Percentiles rank a stretch among this genome's conserved stretches.
Evolutionary conservation across 1,140 invertebrate genomes (phyloP).

Genomic region (Drosophila lacteicornis): DNA sequence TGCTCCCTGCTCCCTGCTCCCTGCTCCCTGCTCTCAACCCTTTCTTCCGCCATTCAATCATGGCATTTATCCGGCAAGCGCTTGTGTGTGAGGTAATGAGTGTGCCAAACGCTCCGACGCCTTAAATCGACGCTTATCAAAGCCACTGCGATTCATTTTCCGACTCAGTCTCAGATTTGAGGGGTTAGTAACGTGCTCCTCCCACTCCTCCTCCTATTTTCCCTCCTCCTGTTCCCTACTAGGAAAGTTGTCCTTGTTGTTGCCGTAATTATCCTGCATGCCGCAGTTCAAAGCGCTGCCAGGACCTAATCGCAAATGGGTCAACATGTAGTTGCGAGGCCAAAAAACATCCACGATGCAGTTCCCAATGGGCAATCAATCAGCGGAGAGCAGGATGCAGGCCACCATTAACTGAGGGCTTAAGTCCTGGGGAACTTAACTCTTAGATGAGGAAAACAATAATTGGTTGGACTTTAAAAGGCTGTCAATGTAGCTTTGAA

Average conservation of each 20-base stretch:
- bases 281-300: conserved; percentile 12
- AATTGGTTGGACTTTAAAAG: background rate
- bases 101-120: conserved; percentile 56
- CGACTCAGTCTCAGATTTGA: conserved; percentile 8
- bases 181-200: background rate
- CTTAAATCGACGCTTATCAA: conserved; percentile 67
- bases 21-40: background rate
- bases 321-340: conserved; percentile 9
- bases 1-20: no score
- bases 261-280: conserved; percentile 30
- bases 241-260: background rate
- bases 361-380: conserved; percentile 27
- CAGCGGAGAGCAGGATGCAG: background rate
- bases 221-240: background rate
- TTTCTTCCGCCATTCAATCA: conserved; percentile 60
- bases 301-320: conserved; percentile 28
- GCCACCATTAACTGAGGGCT: background rate
- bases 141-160: conserved; percentile 36
- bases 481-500: no score
- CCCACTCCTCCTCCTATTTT: background rate
- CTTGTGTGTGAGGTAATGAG: conserved; percentile 50
- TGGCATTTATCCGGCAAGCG: conserved; percentile 58
- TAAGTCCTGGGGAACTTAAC: no score
- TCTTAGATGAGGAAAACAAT: background rate
- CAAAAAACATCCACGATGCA: conserved; percentile 4